phyloP scores from a whole-genome alignment of 2,888 invertebrate genomes.

The Polyommatus iphigenia region DNA sequence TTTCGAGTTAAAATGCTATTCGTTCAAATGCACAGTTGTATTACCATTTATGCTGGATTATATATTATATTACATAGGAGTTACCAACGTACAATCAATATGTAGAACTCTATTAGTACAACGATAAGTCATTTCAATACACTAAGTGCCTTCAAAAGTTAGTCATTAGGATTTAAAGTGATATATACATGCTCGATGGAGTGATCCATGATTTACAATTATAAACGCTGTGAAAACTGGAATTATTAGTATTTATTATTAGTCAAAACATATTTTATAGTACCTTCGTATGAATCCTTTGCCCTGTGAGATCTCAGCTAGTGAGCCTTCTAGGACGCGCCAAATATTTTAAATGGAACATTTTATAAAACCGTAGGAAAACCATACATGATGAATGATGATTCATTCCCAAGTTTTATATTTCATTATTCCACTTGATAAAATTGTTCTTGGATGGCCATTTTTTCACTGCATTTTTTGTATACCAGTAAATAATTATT shows the following conservation, averaged over 20 bases:
- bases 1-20: slow-evolving; percentile 20
- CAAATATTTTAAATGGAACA: slow-evolving; percentile 19
- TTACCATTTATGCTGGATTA: slow-evolving; percentile 29
- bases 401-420: not conserved
- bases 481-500: not conserved
- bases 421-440: not conserved
- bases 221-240: slow-evolving; percentile 32
- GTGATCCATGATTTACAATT: slow-evolving; percentile 45
- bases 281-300: slow-evolving; percentile 18
- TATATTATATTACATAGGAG: slow-evolving; percentile 63
- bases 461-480: not conserved
- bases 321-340: slow-evolving; percentile 26
- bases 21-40: not conserved
- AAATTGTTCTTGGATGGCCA: not conserved
- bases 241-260: slow-evolving; percentile 28
- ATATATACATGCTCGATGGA: slow-evolving; percentile 50
- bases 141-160: slow-evolving; percentile 77
- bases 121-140: slow-evolving; percentile 74
- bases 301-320: slow-evolving; percentile 32
- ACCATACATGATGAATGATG: not conserved
- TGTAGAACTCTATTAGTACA: slow-evolving; percentile 74
- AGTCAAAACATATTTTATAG: slow-evolving; percentile 29
- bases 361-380: not conserved
- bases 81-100: slow-evolving; percentile 79
- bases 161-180: slow-evolving; percentile 76